Evolutionary conservation across 2,113 vertebrate genomes (phyloP).

Genomic region (Sitta europaea): DNA sequence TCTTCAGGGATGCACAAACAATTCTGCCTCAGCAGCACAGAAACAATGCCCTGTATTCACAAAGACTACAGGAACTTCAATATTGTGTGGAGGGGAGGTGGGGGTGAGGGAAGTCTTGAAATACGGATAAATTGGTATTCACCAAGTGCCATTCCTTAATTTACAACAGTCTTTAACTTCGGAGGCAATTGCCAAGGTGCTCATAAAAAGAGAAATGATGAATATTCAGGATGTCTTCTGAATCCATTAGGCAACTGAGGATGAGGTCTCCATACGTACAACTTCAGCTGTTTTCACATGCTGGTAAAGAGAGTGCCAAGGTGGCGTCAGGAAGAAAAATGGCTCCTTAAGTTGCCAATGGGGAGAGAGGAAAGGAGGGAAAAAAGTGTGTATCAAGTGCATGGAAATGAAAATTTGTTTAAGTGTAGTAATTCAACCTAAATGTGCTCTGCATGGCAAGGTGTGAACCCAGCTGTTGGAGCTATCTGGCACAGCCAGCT

Average conservation of each 20-base stretch:
- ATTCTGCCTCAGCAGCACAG: conserved; percentile 49
- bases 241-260: conserved; percentile 77
- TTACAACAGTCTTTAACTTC: conserved; percentile 77
- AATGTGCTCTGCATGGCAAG: background rate
- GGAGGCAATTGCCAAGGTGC: conserved; percentile 79
- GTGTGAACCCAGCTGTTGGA: background rate
- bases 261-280: conserved; percentile 81
- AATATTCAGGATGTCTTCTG: conserved; percentile 84
- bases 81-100: conserved; percentile 50
- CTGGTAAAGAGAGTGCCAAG: conserved; percentile 69
- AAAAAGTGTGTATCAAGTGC: conserved; percentile 48
- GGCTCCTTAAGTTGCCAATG: conserved; percentile 42
- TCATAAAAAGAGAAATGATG: conserved; percentile 84
- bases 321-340: conserved; percentile 69
- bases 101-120: conserved; percentile 61
- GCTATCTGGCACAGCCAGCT: background rate
- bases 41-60: conserved; percentile 80
- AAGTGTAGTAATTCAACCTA: conserved; percentile 34
- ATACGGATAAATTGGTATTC: conserved; percentile 75
- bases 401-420: conserved; percentile 65
- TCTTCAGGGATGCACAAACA: conserved; percentile 70
- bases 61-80: conserved; percentile 54
- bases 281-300: conserved; percentile 53
- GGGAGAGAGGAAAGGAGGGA: background rate
- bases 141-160: conserved; percentile 75